These are phyloP conservation scores for Formica aserva DNA, from an alignment of 2,888 invertebrate genomes.

Conservation along the genomic window DNA sequence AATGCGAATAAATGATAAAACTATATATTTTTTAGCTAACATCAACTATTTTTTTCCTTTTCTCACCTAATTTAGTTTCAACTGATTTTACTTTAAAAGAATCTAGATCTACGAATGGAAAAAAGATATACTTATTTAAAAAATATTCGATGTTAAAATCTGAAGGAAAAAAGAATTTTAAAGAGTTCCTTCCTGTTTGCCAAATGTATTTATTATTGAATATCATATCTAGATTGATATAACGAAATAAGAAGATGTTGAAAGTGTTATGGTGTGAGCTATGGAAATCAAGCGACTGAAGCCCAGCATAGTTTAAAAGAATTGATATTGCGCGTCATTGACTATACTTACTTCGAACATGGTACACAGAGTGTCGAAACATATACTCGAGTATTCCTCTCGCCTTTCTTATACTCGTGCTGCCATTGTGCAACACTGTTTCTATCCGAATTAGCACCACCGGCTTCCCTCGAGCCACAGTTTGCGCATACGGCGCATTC, in stretches of 20 bases:
- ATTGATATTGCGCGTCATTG: background rate
- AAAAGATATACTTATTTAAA: background rate
- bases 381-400: slow-evolving; percentile 86
- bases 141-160: background rate
- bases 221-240: background rate
- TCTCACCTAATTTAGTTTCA: background rate
- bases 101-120: background rate
- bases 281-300: slow-evolving; percentile 47
- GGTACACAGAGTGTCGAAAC: slow-evolving; percentile 89
- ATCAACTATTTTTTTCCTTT: background rate
- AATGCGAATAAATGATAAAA: background rate
- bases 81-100: background rate
- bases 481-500: slow-evolving; percentile 90
- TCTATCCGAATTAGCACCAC: slow-evolving; percentile 84
- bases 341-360: slow-evolving; percentile 88
- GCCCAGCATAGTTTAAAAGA: slow-evolving; percentile 37
- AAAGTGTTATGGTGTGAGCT: slow-evolving; percentile 45
- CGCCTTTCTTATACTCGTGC: slow-evolving; percentile 87
- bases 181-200: background rate
- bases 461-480: slow-evolving; percentile 86
- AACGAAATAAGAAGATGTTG: slow-evolving; percentile 31
- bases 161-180: background rate
- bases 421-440: slow-evolving; percentile 86
- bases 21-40: background rate
- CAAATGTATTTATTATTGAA: background rate